Conservation (phyloP, 92 coral and sea anemone genomes). For the Epizoanthus ramosus region DNA sequence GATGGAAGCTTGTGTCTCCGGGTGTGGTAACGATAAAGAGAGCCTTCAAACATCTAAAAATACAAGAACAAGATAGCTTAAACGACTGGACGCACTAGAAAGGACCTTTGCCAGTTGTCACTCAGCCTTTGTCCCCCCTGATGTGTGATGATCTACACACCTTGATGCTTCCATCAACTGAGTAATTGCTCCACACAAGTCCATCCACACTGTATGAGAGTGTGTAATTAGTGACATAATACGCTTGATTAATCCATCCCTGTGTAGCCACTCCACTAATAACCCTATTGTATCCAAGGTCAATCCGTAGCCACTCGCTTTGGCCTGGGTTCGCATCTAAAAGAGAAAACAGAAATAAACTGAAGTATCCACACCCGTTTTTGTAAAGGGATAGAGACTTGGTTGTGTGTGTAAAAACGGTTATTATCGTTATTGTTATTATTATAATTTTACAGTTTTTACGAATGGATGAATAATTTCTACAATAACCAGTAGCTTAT, state of each 20-base stretch:
- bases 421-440: no score
- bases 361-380: no score
- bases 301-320: slow-evolving; percentile 20
- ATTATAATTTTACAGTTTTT: no score
- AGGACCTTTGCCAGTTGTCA: no score
- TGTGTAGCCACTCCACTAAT: slow-evolving; percentile 26
- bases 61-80: neutral
- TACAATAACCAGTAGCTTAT: no score
- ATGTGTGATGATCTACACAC: neutral
- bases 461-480: no score
- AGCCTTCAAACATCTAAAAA: slow-evolving; percentile 18
- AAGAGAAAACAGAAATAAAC: neutral
- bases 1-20: slow-evolving; percentile 24
- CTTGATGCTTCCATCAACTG: slow-evolving; percentile 20
- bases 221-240: slow-evolving; percentile 18
- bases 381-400: no score
- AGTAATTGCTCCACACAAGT: slow-evolving; percentile 9
- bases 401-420: no score
- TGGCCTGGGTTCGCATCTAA: neutral
- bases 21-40: slow-evolving; percentile 21
- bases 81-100: no score
- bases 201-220: slow-evolving; percentile 14
- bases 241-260: neutral
- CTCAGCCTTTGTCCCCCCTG: no score
- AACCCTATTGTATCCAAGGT: slow-evolving; percentile 23